Percentiles rank a stretch among this genome's conserved stretches.
Conservation (phyloP, 1,140 invertebrate species). For the Wiebesia pumilae region DNA sequence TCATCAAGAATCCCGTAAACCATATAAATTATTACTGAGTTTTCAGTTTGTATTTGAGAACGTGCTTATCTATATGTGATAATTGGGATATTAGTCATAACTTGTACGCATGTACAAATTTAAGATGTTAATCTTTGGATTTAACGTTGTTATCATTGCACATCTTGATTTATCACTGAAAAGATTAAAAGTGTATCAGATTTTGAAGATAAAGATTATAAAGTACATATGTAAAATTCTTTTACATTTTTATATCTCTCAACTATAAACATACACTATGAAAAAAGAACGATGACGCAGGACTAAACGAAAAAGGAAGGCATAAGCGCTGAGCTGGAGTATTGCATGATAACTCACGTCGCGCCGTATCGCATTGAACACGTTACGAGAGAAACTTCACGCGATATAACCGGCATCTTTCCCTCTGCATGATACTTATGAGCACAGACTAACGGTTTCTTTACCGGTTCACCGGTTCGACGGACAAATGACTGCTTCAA, state of each 20-base stretch:
- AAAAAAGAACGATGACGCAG: background rate
- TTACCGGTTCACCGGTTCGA: conserved; percentile 24
- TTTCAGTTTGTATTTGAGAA: too few relatives aligned
- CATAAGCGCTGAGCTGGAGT: conserved; percentile 9
- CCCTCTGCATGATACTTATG: background rate
- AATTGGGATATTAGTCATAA: too few relatives aligned
- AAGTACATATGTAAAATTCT: background rate
- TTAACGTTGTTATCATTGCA: too few relatives aligned
- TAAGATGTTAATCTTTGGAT: too few relatives aligned
- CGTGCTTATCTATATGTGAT: too few relatives aligned
- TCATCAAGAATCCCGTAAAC: too few relatives aligned
- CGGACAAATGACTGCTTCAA: conserved; percentile 43
- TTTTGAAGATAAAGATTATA: background rate
- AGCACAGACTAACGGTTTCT: background rate
- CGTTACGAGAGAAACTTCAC: conserved; percentile 7
- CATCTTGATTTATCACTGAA: too few relatives aligned
- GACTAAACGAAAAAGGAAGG: background rate
- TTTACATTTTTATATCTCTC: conserved; percentile 28
- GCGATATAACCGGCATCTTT: conserved; percentile 12
- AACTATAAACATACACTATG: background rate
- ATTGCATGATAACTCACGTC: conserved; percentile 52
- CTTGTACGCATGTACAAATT: too few relatives aligned
- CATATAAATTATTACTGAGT: too few relatives aligned
- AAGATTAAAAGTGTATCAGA: background rate
- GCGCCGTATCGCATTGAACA: background rate